These are phyloP conservation scores for Chauna torquata DNA, from an alignment of 2,113 vertebrate genomes.

Conservation along the genomic window DNA sequence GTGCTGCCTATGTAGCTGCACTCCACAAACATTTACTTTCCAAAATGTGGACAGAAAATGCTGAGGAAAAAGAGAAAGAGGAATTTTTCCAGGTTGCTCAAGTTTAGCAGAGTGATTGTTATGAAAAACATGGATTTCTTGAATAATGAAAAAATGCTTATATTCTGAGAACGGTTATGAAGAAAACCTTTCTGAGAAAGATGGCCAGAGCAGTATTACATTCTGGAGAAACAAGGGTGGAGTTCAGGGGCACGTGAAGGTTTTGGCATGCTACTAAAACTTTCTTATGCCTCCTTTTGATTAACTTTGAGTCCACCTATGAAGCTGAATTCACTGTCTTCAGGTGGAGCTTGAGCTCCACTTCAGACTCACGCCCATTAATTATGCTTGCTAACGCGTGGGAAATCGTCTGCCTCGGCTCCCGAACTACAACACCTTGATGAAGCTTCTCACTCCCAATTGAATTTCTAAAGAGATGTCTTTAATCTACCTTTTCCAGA, in stretches of 20 bases:
- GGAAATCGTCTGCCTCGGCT: background rate
- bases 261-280: background rate
- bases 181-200: background rate
- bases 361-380: no score
- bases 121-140: background rate
- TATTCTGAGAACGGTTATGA: background rate
- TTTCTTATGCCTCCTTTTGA: background rate
- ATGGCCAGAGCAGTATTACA: background rate
- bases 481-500: background rate
- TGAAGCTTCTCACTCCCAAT: background rate
- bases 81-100: background rate
- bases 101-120: background rate
- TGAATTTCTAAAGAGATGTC: background rate
- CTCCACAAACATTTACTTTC: background rate
- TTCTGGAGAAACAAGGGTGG: background rate
- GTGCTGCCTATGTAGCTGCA: background rate
- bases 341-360: background rate
- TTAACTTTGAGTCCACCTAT: background rate
- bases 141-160: background rate
- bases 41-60: background rate
- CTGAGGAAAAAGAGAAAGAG: background rate
- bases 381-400: no score
- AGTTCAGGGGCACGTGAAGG: fast-evolving
- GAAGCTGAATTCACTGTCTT: background rate
- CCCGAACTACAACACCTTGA: background rate